Conservation (phyloP, 2,113 vertebrate genomes). For the Heteronetta atricapilla region DNA sequence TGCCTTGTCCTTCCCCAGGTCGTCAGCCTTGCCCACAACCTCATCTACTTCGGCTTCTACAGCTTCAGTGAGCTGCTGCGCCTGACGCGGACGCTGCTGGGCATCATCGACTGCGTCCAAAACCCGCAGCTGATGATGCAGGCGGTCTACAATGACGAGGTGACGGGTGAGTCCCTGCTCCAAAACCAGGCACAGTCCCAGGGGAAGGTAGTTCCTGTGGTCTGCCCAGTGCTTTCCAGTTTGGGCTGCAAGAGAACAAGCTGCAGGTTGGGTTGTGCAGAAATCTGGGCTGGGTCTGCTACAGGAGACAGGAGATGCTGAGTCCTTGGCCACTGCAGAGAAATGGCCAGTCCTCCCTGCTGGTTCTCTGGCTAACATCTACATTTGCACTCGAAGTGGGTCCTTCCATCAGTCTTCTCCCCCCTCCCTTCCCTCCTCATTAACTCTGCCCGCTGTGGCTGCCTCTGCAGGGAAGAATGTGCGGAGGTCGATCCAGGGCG, state of each 20-base stretch:
- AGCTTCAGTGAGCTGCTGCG: constrained; percentile 96
- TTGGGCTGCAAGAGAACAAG: background rate
- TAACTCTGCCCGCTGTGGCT: background rate
- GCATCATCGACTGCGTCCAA: constrained; percentile 95
- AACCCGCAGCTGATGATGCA: constrained; percentile 77
- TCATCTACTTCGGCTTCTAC: constrained; percentile 99
- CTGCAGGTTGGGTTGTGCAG: fast-evolving
- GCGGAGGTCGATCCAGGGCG: constrained; percentile 92
- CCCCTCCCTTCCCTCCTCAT: background rate
- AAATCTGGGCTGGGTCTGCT: background rate
- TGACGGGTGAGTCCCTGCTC: constrained; percentile 75
- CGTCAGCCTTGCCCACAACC: constrained; percentile 93
- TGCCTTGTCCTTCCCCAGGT: constrained; percentile 78
- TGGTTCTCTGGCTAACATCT: background rate
- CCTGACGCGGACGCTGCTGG: constrained; percentile 91
- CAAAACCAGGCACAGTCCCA: background rate
- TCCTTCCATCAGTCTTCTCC: background rate
- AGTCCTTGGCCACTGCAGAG: background rate
- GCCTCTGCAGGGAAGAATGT: constrained; percentile 86
- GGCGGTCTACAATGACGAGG: constrained; percentile 80
- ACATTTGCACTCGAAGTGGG: background rate
- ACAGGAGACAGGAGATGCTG: background rate
- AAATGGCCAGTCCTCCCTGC: background rate
- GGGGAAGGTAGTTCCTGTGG: background rate
- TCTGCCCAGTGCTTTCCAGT: background rate